Conservation (phyloP, 2,888 invertebrate species). For the Myopa tessellatipennis region DNA sequence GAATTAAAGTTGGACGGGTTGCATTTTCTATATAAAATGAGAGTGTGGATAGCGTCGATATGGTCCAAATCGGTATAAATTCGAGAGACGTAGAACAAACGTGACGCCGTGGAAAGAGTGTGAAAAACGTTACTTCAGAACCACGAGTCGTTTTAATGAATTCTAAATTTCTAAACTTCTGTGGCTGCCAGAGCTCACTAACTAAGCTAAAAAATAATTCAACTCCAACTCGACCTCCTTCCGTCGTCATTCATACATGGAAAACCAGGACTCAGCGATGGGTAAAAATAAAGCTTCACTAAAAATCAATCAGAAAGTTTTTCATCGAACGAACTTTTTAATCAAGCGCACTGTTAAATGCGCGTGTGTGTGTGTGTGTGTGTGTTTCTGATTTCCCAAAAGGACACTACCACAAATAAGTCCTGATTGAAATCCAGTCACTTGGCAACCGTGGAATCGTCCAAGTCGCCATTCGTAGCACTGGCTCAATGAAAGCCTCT, state of each 20-base stretch:
- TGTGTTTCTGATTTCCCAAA: slow-evolving; percentile 34
- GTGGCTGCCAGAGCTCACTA: neutral
- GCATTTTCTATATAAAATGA: no score
- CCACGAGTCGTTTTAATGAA: no score
- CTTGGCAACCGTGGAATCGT: slow-evolving; percentile 40
- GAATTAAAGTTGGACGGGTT: no score
- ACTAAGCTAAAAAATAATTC: neutral
- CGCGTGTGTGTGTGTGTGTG: slow-evolving; percentile 24
- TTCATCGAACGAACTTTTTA: slow-evolving; percentile 18
- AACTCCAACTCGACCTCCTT: neutral
- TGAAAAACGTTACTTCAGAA: no score
- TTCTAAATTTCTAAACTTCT: neutral
- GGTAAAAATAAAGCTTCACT: neutral
- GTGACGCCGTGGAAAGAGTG: no score
- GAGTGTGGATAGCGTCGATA: no score
- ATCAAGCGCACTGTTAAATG: slow-evolving; percentile 18
- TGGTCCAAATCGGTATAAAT: no score
- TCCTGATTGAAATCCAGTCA: slow-evolving; percentile 45
- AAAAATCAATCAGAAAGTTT: slow-evolving; percentile 39
- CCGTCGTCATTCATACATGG: neutral
- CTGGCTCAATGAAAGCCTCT: slow-evolving; percentile 15
- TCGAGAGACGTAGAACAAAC: no score
- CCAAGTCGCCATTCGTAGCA: slow-evolving; percentile 26
- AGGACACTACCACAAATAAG: slow-evolving; percentile 42
- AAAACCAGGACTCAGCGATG: neutral